Evolutionary conservation across 2,888 invertebrate genomes (phyloP), one percentile per base, ranked within the genome.

Genomic region (Dexiosoma caninum): DNA sequence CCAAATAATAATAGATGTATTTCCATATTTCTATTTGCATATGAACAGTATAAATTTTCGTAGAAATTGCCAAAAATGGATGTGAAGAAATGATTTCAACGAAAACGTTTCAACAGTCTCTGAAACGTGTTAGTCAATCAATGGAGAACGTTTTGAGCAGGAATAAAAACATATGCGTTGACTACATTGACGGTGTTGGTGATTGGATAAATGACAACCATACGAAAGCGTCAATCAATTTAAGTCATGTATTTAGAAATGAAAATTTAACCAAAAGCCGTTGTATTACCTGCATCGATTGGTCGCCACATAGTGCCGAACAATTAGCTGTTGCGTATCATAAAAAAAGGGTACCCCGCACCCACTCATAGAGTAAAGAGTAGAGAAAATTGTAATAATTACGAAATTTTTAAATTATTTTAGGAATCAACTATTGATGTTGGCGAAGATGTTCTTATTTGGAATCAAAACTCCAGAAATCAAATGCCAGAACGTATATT

Each of bases 381-480:
- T n/a, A n/a, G n/a, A n/a, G n/a, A n/a, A n/a, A n/a, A n/a, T n/a
- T n/a, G n/a, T n/a, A n/a, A n/a, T n/a, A n/a, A n/a, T n/a, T n/a
- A n/a, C n/a, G n/a, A n/a, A n/a, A n/a, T n/a, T n/a, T n/a, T n/a
- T n/a, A n/a, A n/a, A n/a, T n/a, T n/a, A n/a, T 49, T 60, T 69
- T 2, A 87, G 87, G 97, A 98, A 95, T 14, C 98, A 98, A 0
- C 96, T 98, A 19, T 30, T 90, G 98, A 98, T 90, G 98, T 99
- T 0, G 98, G 98, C 88, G 99, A 99, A 44, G 97, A 99, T 19
- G 97, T 97, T 82, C 93, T 98, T 83, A 95, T 99, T 21, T 99
- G 99, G 99, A 99, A 99, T 90, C 96, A 97, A 70, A 98, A 97
- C 91, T 99, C 97, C 90, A 98, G 98, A 92, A 98, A 98, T 91